Base-by-base conservation (phyloP, 2,888 invertebrate species). In the Ectemnius continuus region DNA sequence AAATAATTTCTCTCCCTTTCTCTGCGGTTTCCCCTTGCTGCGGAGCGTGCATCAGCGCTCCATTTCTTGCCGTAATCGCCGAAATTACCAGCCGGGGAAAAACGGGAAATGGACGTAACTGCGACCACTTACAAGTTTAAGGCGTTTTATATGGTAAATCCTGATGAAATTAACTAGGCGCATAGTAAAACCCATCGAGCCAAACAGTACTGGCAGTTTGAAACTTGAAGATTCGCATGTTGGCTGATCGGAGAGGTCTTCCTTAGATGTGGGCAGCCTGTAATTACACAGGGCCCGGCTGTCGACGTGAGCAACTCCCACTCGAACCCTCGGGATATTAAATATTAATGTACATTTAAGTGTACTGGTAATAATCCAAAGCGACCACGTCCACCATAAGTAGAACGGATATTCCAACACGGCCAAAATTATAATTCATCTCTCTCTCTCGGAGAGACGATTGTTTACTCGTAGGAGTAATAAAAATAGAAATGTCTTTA, bases 311-410 rank as follows among this genome's bases (percentile, higher is more conserved):
- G 83, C 76, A 84, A 87, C 87, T 86, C 88, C 88, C 87, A 89
- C 88, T 89, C 88, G 87, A 88, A 85, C 86, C 87, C 85, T 78
- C 68, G 76, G 76, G 79, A 85, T 85, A 88, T 87, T 88, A 88
- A 88, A 89, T 89, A 89, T 88, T 89, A 89, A 89, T 89, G 88
- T 78, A 83, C 82, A 88, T 89, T 89, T 88, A 88, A 88, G 88
- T 88, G 88, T 88, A 88, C 76, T 79, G 76, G 75, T 79, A 77
- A 82, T 52, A 14, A 52, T 6, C 47, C n/a, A 23, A 23, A 23
- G 23, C 23, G 3, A 23, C 47, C 13, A 47, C n/a, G 47, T n/a
- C n/a, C 47, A 47, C 16, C 52, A 14, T 13, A 11, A 6, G 52
- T 52, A 52, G n/a, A 16, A 52, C 52, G 4, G 14, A 16, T 13